Conservation (phyloP, 2,797 vertebrate genomes). For the Gymnocypris eckloni region DNA sequence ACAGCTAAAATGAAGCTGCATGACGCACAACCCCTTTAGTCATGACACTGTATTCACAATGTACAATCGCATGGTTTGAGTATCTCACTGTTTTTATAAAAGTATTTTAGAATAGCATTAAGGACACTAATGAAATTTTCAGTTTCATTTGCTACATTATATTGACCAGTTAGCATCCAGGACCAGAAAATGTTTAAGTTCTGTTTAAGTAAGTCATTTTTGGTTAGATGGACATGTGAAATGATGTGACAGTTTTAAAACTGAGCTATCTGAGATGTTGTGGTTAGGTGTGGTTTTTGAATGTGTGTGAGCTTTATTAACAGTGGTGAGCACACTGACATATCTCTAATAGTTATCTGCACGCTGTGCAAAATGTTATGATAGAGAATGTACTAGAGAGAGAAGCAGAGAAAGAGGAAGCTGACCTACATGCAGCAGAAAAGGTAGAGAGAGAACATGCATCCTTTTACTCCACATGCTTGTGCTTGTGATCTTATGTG, state of each 20-base stretch:
- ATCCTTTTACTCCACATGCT: not conserved
- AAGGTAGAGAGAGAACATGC: conserved; percentile 26
- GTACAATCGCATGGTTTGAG: not conserved
- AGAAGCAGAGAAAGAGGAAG: conserved; percentile 30
- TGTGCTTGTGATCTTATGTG: conserved; percentile 40
- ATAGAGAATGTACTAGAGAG: conserved; percentile 53
- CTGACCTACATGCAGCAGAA: conserved; percentile 49
- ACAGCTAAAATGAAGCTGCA: not conserved
- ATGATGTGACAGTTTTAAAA: conserved; percentile 11
- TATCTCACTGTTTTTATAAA: not conserved
- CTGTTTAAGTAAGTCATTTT: not conserved
- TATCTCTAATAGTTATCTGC: conserved; percentile 65
- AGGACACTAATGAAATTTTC: not conserved
- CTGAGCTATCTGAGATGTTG: conserved; percentile 13
- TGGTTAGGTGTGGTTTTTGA: conserved; percentile 46
- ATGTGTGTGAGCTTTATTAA: conserved; percentile 28
- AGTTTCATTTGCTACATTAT: not conserved
- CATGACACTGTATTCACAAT: not conserved
- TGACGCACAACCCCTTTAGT: not conserved
- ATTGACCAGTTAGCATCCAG: not conserved
- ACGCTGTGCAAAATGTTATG: conserved; percentile 58
- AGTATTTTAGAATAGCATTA: not conserved
- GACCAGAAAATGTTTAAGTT: not conserved
- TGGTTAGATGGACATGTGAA: conserved; percentile 5
- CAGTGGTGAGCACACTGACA: conserved; percentile 67